A percentile compares a stretch with the other conserved stretches of the same genome.
Conservation (phyloP, 2,797 vertebrate species). For the Urosaurus nigricauda region DNA sequence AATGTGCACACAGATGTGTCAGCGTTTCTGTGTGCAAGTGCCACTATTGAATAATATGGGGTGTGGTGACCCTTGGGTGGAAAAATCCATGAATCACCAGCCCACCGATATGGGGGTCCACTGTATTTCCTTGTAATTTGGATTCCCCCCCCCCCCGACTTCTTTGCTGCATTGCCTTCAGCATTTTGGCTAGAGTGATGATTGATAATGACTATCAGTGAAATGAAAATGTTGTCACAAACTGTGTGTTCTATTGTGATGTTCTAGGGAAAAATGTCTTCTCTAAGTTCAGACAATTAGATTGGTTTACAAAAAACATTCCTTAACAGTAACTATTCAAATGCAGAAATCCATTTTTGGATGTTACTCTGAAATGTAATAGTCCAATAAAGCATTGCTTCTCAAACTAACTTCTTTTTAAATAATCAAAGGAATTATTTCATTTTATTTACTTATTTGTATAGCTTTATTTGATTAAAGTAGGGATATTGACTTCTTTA, state of each 20-base stretch:
- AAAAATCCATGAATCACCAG: no score
- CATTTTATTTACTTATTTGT: not conserved
- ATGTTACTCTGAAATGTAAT: conserved; percentile 23
- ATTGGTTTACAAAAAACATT: not conserved
- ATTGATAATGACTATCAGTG: not conserved
- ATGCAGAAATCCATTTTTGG: not conserved
- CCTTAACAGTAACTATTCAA: conserved; percentile 23
- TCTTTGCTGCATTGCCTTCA: not conserved
- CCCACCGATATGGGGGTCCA: no score
- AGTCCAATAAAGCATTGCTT: conserved; percentile 26
- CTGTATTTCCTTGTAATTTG: not conserved
- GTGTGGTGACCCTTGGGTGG: no score
- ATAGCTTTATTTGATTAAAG: conserved; percentile 19
- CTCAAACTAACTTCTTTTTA: conserved; percentile 17
- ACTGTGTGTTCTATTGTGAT: not conserved
- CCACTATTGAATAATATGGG: no score
- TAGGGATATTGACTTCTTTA: not conserved
- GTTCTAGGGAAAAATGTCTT: conserved; percentile 42
- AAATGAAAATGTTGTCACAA: conserved; percentile 45
- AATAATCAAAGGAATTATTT: not conserved
- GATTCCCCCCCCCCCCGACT: not conserved
- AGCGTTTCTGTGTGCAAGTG: no score
- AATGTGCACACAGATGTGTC: no score
- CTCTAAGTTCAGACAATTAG: not conserved
- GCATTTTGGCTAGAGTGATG: not conserved